Conservation (phyloP, 2,113 vertebrate species). For the Mixornis gularis region DNA sequence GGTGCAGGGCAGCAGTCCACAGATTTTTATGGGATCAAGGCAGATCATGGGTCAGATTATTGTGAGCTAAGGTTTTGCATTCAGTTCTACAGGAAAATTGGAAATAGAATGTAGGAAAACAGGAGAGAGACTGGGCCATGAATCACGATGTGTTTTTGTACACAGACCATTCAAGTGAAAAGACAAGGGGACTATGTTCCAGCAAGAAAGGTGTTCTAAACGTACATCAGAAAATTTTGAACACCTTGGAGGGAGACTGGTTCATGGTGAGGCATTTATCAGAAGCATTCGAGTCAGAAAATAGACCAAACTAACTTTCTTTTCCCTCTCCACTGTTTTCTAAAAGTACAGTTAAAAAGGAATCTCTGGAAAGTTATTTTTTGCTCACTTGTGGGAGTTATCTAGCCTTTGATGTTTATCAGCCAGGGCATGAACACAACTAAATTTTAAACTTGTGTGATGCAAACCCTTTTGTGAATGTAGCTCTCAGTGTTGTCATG, state of each 20-base stretch:
- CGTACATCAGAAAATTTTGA: neutral
- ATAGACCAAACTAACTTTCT: neutral
- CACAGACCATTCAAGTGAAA: neutral
- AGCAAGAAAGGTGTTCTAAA: neutral
- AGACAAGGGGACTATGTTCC: neutral
- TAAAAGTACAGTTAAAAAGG: neutral
- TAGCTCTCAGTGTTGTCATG: neutral
- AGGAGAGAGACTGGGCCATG: neutral
- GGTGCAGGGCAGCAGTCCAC: neutral
- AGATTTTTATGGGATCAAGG: neutral
- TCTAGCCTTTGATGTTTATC: neutral
- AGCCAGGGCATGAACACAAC: neutral
- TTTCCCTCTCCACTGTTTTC: neutral
- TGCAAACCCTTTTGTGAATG: neutral
- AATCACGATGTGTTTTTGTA: neutral
- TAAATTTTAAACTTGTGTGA: neutral
- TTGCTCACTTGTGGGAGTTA: neutral
- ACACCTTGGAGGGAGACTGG: neutral
- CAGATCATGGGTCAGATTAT: rapidly evolving
- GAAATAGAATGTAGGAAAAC: neutral
- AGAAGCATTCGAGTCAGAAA: neutral
- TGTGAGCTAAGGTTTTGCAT: neutral
- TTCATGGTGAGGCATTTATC: neutral
- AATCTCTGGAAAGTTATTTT: neutral
- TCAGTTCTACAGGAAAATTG: neutral